Percentiles rank a stretch among this genome's conserved stretches.
phyloP scores from a whole-genome alignment of 2,113 vertebrate species.

The Thalassoma bifasciatum region DNA sequence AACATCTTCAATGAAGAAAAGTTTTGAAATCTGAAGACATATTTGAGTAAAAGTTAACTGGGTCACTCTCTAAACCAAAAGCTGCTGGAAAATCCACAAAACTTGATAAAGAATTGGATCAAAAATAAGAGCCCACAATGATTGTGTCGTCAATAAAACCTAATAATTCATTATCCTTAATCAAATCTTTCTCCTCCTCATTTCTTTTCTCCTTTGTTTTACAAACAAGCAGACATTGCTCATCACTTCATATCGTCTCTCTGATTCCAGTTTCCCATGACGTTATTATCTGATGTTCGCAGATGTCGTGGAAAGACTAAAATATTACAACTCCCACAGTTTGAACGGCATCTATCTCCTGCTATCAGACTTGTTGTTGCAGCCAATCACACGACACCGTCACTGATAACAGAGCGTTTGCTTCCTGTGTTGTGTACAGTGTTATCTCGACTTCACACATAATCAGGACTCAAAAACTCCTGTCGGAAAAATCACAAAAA shows the following conservation, averaged over 20 bases:
- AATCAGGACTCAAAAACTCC: background rate
- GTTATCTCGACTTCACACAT: slow-evolving; percentile 30
- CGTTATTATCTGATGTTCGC: slow-evolving; percentile 33
- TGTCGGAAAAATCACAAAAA: background rate
- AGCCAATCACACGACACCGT: slow-evolving; percentile 33
- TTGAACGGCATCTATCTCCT: slow-evolving; percentile 21
- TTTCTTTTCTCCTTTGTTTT: background rate
- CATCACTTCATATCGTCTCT: slow-evolving; percentile 6
- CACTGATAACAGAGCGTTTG: slow-evolving; percentile 12
- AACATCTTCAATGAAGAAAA: too few relatives aligned
- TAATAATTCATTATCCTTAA: too few relatives aligned
- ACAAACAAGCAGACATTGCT: slow-evolving; percentile 9
- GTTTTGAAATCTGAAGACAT: too few relatives aligned
- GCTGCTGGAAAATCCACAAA: too few relatives aligned
- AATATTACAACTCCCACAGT: slow-evolving; percentile 44
- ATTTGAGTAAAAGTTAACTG: too few relatives aligned
- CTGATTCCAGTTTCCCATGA: slow-evolving; percentile 37
- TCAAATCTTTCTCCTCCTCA: background rate
- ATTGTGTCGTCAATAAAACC: too few relatives aligned
- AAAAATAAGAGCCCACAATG: too few relatives aligned
- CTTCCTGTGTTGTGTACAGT: slow-evolving; percentile 15
- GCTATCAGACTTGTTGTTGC: background rate
- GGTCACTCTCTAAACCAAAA: too few relatives aligned
- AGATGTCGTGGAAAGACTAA: slow-evolving; percentile 41
- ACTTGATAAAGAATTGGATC: too few relatives aligned